Evolutionary conservation across 2,888 invertebrate species (phyloP), one percentile per base, ranked within the genome.

Genomic region (Lamellibrachia columna): DNA sequence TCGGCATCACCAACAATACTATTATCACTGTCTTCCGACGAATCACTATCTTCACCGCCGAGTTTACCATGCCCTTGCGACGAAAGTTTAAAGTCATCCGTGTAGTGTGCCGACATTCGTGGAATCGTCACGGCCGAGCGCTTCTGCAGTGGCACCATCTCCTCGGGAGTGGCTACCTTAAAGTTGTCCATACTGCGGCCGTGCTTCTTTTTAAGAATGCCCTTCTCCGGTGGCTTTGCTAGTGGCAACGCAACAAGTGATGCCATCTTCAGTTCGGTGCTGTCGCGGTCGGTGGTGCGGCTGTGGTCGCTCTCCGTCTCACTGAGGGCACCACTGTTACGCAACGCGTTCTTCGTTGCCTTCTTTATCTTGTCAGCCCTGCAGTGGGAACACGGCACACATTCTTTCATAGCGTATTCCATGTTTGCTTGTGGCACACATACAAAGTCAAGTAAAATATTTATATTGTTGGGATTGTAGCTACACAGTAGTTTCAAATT

Each of bases 161-260:
- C 90, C 53, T 55, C 92, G 91, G 11, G 90, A 52, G 90, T 75
- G 55, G 75, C 75, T 2, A 75, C 75, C n/a, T 22, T 75, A 75
- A 75, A 75, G 75, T 75, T 75, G 22, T 75, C 75, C 60, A 90
- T 90, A 2, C 75, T 75, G 75, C 75, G 75, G 75, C 75, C 75
- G 75, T 75, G 75, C n/a, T 22, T 75, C 93, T 96, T 96, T 93
- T 96, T 96, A 75, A 96, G 94, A 92, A 96, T 96, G 8, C 96
- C 96, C 90, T 95, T 95, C 94, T 96, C 96, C 15, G 96, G 96
- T 15, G 96, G 96, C 94, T 95, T 95, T n/a, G 93, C 91, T 40
- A 93, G 52, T 75, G 93, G 92, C 55, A 93, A 92, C 0, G 93
- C 58, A 1, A 91, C 53, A 15, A 92, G 55, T 90, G 60, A 58